These are phyloP conservation scores for Mus caroli DNA, from an alignment of 2,797 vertebrate species.

Conservation along the genomic window DNA sequence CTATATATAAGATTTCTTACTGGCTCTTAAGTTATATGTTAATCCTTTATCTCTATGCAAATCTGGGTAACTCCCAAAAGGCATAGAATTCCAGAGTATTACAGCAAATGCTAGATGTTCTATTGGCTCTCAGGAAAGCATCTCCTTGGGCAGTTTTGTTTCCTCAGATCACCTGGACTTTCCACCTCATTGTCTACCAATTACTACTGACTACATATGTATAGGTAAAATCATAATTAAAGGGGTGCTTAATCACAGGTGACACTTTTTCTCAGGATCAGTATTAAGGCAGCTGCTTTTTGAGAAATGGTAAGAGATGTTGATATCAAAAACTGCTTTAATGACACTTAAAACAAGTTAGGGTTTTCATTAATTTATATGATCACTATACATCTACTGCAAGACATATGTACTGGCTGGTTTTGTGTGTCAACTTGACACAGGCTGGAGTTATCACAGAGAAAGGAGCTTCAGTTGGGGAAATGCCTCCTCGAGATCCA, in stretches of 20 bases:
- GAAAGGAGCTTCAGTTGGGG: no score
- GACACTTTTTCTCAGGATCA: background rate
- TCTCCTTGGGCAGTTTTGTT: background rate
- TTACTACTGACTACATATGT: background rate
- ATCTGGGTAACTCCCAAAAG: background rate
- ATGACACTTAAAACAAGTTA: background rate
- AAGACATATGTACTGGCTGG: background rate
- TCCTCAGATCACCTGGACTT: background rate
- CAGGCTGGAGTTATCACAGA: no score
- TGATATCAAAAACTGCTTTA: background rate
- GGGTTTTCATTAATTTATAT: background rate
- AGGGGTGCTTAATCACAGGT: background rate
- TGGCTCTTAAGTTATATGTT: conserved; percentile 22
- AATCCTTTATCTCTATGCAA: conserved; percentile 16
- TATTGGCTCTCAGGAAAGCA: background rate
- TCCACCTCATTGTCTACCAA: background rate
- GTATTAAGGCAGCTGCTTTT: background rate
- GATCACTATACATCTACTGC: background rate
- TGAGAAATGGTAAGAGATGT: background rate
- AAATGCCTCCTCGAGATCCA: no score
- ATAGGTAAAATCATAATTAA: conserved; percentile 9
- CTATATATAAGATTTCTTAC: background rate
- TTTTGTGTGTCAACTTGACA: no score
- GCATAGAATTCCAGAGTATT: background rate
- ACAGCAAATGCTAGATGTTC: background rate